A percentile compares a stretch with the other conserved stretches of the same genome.
These are phyloP conservation scores for Ptiloglossa arizonensis DNA, from an alignment of 1,140 invertebrate genomes.

Conservation along the genomic window DNA sequence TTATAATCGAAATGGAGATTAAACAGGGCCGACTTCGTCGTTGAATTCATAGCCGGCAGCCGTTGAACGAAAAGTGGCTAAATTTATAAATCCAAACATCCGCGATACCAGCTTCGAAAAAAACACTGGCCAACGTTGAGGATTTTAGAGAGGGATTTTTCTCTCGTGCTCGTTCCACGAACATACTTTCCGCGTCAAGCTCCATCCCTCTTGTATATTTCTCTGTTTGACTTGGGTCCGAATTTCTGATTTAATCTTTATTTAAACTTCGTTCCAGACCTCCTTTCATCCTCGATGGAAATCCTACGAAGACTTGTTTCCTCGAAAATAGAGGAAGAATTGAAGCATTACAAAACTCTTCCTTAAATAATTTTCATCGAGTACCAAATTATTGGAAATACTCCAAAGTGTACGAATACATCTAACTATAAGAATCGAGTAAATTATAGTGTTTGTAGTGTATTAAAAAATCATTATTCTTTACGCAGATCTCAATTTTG, in stretches of 20 bases:
- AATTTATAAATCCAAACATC: conserved; percentile 51
- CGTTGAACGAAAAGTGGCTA: conserved; percentile 28
- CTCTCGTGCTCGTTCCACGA: conserved; percentile 6
- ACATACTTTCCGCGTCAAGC: not conserved
- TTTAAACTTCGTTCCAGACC: not conserved
- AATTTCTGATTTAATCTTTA: not conserved
- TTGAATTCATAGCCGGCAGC: not conserved
- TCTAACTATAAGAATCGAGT: too few species aligned
- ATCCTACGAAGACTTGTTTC: not conserved
- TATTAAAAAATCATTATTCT: too few species aligned
- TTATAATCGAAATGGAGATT: conserved; percentile 30
- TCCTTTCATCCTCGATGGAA: not conserved
- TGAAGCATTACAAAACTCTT: too few species aligned
- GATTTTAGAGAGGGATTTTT: conserved; percentile 6
- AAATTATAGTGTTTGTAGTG: too few species aligned
- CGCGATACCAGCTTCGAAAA: conserved; percentile 16
- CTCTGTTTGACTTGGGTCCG: not conserved
- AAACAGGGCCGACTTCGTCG: conserved; percentile 3
- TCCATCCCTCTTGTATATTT: conserved; percentile 3
- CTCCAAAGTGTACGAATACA: too few species aligned
- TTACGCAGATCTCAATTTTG: too few species aligned
- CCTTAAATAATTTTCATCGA: too few species aligned
- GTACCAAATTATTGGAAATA: too few species aligned
- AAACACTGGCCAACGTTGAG: not conserved
- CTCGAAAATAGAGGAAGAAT: too few species aligned